Conservation (phyloP, 2,888 invertebrate genomes). For the Xylota sylvarum region DNA sequence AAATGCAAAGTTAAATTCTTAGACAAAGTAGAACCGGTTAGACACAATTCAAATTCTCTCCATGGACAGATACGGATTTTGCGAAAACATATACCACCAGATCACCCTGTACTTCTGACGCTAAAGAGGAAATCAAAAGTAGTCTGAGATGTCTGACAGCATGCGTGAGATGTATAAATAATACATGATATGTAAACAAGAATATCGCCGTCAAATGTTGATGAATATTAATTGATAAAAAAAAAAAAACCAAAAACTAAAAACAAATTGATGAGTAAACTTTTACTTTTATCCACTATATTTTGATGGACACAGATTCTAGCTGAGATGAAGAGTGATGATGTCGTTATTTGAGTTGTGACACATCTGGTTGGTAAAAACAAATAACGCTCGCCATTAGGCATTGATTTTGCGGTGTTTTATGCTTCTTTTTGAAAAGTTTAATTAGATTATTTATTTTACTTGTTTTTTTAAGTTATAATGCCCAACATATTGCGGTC, state of each 20-base stretch:
- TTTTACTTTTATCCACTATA: slow-evolving; percentile 17
- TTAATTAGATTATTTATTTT: neutral
- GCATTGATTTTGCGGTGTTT: slow-evolving; percentile 5
- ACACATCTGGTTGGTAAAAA: neutral
- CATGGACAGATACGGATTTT: no score
- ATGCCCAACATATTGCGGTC: neutral
- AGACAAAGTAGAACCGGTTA: no score
- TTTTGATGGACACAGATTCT: neutral
- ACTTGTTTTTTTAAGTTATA: neutral
- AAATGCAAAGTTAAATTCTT: no score
- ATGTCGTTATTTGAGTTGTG: slow-evolving; percentile 7
- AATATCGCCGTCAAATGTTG: slow-evolving; percentile 6
- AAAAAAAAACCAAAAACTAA: neutral
- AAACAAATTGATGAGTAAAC: slow-evolving; percentile 17
- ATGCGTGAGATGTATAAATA: slow-evolving; percentile 12
- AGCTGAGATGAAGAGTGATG: slow-evolving; percentile 1
- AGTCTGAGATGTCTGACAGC: neutral
- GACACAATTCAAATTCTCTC: no score
- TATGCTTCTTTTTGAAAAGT: slow-evolving; percentile 7
- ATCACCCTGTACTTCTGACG: slow-evolving; percentile 8
- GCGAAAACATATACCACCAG: neutral
- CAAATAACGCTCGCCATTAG: neutral
- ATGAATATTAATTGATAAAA: slow-evolving; percentile 9
- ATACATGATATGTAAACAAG: slow-evolving; percentile 21
- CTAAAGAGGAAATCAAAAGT: slow-evolving; percentile 23